phyloP scores from a whole-genome alignment of 2,113 vertebrate genomes.

The Eulacestoma nigropectus region DNA sequence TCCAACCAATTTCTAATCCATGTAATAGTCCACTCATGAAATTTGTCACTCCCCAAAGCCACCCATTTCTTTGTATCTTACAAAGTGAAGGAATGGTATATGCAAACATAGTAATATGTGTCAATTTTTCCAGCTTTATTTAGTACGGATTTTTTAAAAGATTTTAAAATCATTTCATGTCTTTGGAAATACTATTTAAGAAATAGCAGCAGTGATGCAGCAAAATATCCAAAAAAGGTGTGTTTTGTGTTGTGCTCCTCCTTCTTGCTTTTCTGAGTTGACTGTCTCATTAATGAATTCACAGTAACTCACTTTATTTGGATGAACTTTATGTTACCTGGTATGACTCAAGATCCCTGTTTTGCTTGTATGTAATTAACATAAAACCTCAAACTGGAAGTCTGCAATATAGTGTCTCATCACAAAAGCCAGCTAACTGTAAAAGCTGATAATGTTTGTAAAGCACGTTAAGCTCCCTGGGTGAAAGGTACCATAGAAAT shows the following conservation, averaged over 20 bases:
- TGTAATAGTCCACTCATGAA: not conserved
- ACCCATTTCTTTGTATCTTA: not conserved
- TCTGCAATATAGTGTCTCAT: not conserved
- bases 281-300: not conserved
- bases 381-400: not conserved
- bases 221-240: not conserved
- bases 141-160: not conserved
- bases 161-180: not conserved
- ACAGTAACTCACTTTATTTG: not conserved
- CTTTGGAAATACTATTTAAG: not conserved
- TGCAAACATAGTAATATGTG: not conserved
- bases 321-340: slow-evolving; percentile 13
- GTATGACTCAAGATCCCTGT: not conserved
- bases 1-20: not conserved
- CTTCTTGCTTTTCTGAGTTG: not conserved
- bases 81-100: not conserved
- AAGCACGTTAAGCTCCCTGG: slow-evolving; percentile 6
- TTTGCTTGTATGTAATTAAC: slow-evolving; percentile 1
- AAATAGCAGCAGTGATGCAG: not conserved
- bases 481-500: slow-evolving; percentile 49
- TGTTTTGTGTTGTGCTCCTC: not conserved
- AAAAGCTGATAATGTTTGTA: slow-evolving; percentile 35
- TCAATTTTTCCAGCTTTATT: not conserved
- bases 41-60: not conserved
- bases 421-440: slow-evolving; percentile 31